Base-by-base conservation (phyloP, 2,113 vertebrate genomes). In the Jacana jacana region DNA sequence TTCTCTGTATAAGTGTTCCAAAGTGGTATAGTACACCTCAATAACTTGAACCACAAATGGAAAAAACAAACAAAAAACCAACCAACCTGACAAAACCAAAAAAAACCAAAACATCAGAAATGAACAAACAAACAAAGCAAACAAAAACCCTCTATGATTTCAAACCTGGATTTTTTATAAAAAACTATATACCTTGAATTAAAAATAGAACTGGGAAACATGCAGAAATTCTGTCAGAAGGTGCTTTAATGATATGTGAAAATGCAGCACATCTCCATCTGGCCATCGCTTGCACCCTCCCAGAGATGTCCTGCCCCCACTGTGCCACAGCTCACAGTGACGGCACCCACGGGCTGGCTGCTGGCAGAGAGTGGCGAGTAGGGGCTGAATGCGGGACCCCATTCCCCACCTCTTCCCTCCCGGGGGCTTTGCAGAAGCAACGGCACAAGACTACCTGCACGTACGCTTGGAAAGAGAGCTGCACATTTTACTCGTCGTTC, bases 401-500 rank as follows among this genome's bases (percentile, higher is more conserved):
- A 13, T 22, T 66, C 75, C 5, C 0, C 46, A 28, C 22, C 17
- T 39, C 27, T 46, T 37, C 17, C 31, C 19, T 2, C 17, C 39
- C 3, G 7, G 20, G 25, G 42, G 2, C 3, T 4, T 7, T 31
- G 30, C 81, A 23, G 25, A 37, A 60, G n/a, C 17, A 3, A 2
- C 20, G 24, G 1, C 5, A 23, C n/a, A 49, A 13, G 17, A 6
- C 35, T 9, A 23, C 31, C 42, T 3, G 46, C 63, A 5, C 5
- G 1, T 4, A 8, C 39, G 0, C 51, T 6, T 5, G 22, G 40
- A 31, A 11, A 69, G 23, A 40, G 1, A 13, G 1, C 15, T 8
- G 40, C 13, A 1, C 6, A 0, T 3, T 24, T 10, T 8, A 2
- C 37, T 28, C 30, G 13, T 5, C 28, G 0, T 3, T 13, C 51